These are phyloP conservation scores for Tetranychus truncatus DNA, from an alignment of 2,888 invertebrate species.

Conservation along the genomic window DNA sequence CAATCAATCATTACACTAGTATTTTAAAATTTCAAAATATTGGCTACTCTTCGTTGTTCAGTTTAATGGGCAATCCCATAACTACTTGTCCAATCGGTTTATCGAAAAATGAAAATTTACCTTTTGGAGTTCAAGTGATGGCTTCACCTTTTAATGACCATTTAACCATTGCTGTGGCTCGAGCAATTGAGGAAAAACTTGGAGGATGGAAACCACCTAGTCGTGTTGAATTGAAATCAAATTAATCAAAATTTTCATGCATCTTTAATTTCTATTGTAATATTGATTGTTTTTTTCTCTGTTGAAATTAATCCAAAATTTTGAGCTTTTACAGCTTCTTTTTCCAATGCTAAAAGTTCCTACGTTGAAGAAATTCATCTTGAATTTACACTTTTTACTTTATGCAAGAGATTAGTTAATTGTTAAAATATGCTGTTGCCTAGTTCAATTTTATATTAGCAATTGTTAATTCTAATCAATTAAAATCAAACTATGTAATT, in stretches of 20 bases:
- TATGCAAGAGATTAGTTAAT: too few relatives aligned
- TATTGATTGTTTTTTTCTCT: too few relatives aligned
- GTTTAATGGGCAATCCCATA: constrained; percentile 66
- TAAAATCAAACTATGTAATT: too few relatives aligned
- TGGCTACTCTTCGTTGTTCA: constrained; percentile 65
- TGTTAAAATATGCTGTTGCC: too few relatives aligned
- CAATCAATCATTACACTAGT: constrained; percentile 72
- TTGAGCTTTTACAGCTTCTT: too few relatives aligned
- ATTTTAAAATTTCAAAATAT: constrained; percentile 62
- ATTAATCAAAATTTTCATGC: not conserved
- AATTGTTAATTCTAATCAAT: too few relatives aligned
- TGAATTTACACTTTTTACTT: too few relatives aligned
- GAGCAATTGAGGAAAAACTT: constrained; percentile 53
- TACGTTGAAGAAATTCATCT: too few relatives aligned
- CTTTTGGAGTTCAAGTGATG: constrained; percentile 34
- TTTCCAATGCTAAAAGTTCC: too few relatives aligned
- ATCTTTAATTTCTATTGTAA: too few relatives aligned
- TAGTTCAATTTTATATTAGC: too few relatives aligned
- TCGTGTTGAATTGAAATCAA: constrained; percentile 3
- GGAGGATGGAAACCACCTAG: constrained; percentile 52
- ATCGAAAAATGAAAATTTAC: constrained; percentile 31
- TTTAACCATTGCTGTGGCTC: constrained; percentile 57
- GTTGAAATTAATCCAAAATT: too few relatives aligned
- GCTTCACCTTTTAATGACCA: constrained; percentile 45
- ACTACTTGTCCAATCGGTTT: constrained; percentile 55